phyloP scores from a whole-genome alignment of 2,113 vertebrate species.

The Nycticryphes semicollaris region DNA sequence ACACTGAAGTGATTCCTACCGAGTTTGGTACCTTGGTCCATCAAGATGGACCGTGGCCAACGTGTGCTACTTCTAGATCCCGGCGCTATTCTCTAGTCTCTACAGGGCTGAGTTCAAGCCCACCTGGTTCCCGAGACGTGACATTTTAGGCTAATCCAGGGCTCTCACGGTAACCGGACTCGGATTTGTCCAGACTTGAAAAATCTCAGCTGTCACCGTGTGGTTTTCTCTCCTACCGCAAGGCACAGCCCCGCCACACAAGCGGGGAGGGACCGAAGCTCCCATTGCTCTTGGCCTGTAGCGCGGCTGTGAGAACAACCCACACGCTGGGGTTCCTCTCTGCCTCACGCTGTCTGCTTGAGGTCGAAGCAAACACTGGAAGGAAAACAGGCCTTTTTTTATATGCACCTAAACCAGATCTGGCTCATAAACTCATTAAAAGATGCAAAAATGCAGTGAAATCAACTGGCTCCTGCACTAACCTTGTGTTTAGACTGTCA shows the following conservation, averaged over 20 bases:
- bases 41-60: not conserved
- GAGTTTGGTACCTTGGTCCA: not conserved
- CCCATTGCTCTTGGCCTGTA: not conserved
- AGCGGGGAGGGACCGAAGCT: not conserved
- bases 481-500: not conserved
- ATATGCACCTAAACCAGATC: not conserved
- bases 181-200: not conserved
- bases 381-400: not conserved
- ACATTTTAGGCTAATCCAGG: not conserved
- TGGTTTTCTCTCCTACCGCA: not conserved
- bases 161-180: not conserved
- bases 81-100: not conserved
- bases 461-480: not conserved
- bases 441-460: not conserved
- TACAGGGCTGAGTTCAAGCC: not conserved
- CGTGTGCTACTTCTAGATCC: not conserved
- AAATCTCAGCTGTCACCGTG: not conserved
- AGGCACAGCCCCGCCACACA: not conserved
- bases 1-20: not conserved
- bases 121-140: not conserved
- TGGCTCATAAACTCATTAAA: not conserved
- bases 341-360: not conserved
- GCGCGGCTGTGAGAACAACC: not conserved
- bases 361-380: not conserved
- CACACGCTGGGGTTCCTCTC: rapidly evolving